Evolutionary conservation across 1,140 invertebrate species (phyloP).

Genomic region (Tetragonula clypearis): DNA sequence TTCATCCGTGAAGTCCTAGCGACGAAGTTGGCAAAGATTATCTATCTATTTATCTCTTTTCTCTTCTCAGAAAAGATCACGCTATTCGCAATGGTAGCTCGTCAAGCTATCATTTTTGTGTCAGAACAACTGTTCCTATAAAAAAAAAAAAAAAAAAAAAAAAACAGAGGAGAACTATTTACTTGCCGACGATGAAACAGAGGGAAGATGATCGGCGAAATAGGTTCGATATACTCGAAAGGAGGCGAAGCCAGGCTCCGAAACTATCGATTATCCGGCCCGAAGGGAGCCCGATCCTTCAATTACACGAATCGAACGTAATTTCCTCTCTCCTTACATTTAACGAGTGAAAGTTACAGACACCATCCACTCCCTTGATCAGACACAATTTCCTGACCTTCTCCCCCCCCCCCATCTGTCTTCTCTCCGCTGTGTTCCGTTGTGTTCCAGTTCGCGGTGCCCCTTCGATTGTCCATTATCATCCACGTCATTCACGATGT

Average conservation of each 20-base stretch:
- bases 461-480: conserved; percentile 13
- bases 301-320: conserved; percentile 22
- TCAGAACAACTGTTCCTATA: too few relatives aligned
- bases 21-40: too few relatives aligned
- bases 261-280: conserved; percentile 14
- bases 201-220: background rate
- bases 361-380: background rate
- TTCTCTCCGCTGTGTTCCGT: background rate
- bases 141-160: background rate
- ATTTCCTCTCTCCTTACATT: conserved; percentile 25
- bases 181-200: background rate
- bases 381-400: conserved; percentile 24
- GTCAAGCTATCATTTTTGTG: too few relatives aligned
- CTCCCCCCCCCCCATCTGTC: background rate
- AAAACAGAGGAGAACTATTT: background rate
- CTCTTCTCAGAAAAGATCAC: too few relatives aligned
- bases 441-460: conserved; percentile 2
- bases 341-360: conserved; percentile 29
- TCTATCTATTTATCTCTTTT: too few relatives aligned
- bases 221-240: background rate
- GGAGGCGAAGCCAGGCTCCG: background rate
- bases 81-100: too few relatives aligned
- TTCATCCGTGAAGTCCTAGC: too few relatives aligned
- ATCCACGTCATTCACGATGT: conserved; percentile 31
- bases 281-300: conserved; percentile 1